phyloP scores from a whole-genome alignment of 1,140 invertebrate genomes.

The Leptopilina boulardi region DNA sequence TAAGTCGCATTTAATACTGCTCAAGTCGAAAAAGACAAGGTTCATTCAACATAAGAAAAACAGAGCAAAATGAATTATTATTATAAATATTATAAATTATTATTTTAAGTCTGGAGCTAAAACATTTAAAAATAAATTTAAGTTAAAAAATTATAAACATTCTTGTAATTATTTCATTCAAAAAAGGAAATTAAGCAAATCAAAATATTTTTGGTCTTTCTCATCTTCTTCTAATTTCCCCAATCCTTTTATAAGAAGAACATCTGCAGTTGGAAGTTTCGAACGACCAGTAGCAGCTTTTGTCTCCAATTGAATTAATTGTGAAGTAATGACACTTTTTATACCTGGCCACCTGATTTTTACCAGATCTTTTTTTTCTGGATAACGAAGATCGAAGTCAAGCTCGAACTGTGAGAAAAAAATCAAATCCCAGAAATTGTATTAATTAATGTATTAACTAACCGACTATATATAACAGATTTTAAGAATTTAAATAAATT shows the following conservation, averaged over 20 bases:
- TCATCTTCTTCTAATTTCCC: not conserved
- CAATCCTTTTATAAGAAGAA: not conserved
- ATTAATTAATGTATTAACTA: not conserved
- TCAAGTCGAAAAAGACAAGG: too few relatives aligned
- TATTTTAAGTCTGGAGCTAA: too few relatives aligned
- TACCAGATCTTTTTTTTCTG: not conserved
- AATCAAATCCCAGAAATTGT: not conserved
- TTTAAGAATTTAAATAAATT: not conserved
- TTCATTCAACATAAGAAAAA: too few relatives aligned
- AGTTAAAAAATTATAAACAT: too few relatives aligned
- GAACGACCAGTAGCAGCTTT: not conserved
- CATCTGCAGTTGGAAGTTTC: not conserved
- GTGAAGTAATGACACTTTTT: not conserved
- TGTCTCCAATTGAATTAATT: not conserved
- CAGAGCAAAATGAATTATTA: too few relatives aligned
- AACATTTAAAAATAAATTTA: too few relatives aligned
- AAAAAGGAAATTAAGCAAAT: not conserved
- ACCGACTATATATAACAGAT: too few relatives aligned
- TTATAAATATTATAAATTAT: too few relatives aligned
- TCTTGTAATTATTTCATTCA: too few relatives aligned
- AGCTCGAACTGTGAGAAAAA: not conserved
- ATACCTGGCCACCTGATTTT: not conserved
- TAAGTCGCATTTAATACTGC: too few relatives aligned
- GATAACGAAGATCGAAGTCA: not conserved
- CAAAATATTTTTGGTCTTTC: not conserved